Percentiles rank a stretch among this genome's conserved stretches.
These are phyloP conservation scores for Pristionchus maxplancki DNA, from an alignment of 2,888 invertebrate genomes.

Conservation along the genomic window DNA sequence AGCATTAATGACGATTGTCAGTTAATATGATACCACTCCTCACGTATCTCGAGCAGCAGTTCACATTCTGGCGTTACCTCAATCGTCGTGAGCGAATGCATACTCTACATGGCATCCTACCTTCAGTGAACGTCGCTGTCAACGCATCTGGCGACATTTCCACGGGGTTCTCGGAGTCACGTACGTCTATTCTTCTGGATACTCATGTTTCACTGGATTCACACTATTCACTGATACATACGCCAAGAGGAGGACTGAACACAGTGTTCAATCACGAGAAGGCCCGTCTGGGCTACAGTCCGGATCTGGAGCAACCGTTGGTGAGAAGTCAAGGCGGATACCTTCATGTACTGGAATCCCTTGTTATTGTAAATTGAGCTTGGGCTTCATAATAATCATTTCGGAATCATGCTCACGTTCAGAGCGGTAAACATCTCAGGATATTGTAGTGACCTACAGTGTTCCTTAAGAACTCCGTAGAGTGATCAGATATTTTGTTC, in stretches of 20 bases:
- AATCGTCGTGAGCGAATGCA: neutral
- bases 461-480: too few species aligned
- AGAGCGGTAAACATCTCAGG: too few species aligned
- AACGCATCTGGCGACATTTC: neutral
- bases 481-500: too few species aligned
- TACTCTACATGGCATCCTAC: neutral
- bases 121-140: neutral
- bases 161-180: neutral
- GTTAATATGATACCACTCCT: neutral
- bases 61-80: neutral
- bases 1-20: too few species aligned
- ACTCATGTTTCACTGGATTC: neutral
- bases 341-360: neutral
- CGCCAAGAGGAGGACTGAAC: neutral
- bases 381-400: too few species aligned
- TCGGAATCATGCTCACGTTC: too few species aligned
- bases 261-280: neutral
- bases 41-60: neutral
- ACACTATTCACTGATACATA: neutral
- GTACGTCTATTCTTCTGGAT: neutral
- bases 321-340: neutral
- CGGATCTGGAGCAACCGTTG: neutral
- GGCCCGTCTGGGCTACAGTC: neutral
- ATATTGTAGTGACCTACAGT: too few species aligned
- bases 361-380: neutral